phyloP scores from a whole-genome alignment of 2,888 invertebrate species.

The Catocala fraxini region DNA sequence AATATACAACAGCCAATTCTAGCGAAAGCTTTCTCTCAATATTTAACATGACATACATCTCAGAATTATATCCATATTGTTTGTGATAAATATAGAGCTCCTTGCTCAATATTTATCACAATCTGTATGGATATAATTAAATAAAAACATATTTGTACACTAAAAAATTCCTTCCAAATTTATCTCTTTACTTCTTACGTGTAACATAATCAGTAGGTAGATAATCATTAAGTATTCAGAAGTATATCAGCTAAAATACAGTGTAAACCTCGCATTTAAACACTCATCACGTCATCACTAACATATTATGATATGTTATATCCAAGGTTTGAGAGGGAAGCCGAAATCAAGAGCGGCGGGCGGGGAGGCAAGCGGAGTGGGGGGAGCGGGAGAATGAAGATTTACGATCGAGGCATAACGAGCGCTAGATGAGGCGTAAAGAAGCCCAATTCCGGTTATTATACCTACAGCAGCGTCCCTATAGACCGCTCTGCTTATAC shows the following conservation, averaged over 20 bases:
- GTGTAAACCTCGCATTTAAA: slow-evolving; percentile 47
- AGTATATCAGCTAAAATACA: slow-evolving; percentile 27
- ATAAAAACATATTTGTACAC: too few species aligned
- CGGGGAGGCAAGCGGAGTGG: slow-evolving; percentile 27
- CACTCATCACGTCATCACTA: slow-evolving; percentile 62
- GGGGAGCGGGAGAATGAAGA: slow-evolving; percentile 79
- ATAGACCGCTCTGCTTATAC: slow-evolving; percentile 58
- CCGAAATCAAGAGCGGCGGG: slow-evolving; percentile 67
- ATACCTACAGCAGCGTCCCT: slow-evolving; percentile 72
- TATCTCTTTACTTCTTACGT: not conserved
- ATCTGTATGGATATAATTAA: too few species aligned
- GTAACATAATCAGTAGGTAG: not conserved
- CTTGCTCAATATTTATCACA: too few species aligned
- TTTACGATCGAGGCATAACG: slow-evolving; percentile 86
- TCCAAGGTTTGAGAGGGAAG: slow-evolving; percentile 68
- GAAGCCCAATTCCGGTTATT: slow-evolving; percentile 85
- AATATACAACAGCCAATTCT: too few species aligned
- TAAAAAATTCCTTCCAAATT: not conserved
- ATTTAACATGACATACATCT: too few species aligned
- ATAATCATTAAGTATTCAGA: slow-evolving; percentile 31
- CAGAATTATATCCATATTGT: too few species aligned
- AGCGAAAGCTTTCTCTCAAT: too few species aligned
- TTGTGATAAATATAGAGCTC: too few species aligned
- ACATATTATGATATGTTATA: slow-evolving; percentile 73
- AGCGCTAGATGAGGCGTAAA: slow-evolving; percentile 87